phyloP scores from a whole-genome alignment of 2,797 vertebrate genomes.

The Danio choprae region DNA sequence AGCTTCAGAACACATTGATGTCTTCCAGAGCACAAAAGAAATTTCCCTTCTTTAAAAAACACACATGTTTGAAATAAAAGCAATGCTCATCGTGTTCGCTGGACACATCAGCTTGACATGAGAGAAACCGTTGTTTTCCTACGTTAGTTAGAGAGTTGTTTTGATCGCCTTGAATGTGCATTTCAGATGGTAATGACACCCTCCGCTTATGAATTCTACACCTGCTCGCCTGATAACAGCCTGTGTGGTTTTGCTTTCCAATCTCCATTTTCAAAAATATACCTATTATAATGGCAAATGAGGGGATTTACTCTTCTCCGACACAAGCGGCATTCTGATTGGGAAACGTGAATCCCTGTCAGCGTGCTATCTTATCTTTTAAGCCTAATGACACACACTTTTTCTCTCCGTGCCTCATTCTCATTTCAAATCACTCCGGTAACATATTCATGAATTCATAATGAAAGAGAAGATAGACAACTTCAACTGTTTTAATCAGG shows the following conservation, averaged over 20 bases:
- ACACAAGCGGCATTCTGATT: slow-evolving; percentile 33
- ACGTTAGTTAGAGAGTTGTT: slow-evolving; percentile 17
- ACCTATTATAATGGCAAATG: slow-evolving; percentile 49
- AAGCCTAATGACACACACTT: slow-evolving; percentile 38
- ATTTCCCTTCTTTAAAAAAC: slow-evolving; percentile 2
- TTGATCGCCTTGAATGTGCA: slow-evolving; percentile 25
- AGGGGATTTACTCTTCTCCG: slow-evolving; percentile 29
- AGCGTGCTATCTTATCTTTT: slow-evolving; percentile 41
- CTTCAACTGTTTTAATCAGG: slow-evolving; percentile 55
- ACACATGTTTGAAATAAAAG: neutral
- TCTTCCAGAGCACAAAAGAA: slow-evolving; percentile 15
- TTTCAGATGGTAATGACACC: slow-evolving; percentile 29
- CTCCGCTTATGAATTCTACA: slow-evolving; percentile 34
- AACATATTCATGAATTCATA: slow-evolving; percentile 60
- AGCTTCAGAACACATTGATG: slow-evolving; percentile 21
- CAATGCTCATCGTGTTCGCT: neutral
- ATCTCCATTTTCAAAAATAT: slow-evolving; percentile 50
- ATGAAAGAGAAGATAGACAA: slow-evolving; percentile 22
- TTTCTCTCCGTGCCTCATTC: slow-evolving; percentile 19
- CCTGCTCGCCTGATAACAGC: slow-evolving; percentile 31
- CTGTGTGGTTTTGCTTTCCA: slow-evolving; percentile 39
- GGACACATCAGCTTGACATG: slow-evolving; percentile 23
- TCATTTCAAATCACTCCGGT: slow-evolving; percentile 41
- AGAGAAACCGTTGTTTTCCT: slow-evolving; percentile 29
- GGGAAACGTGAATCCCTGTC: slow-evolving; percentile 36